Evolutionary conservation across 1,140 invertebrate genomes (phyloP).

Genomic region (Drosophila nebulosa): DNA sequence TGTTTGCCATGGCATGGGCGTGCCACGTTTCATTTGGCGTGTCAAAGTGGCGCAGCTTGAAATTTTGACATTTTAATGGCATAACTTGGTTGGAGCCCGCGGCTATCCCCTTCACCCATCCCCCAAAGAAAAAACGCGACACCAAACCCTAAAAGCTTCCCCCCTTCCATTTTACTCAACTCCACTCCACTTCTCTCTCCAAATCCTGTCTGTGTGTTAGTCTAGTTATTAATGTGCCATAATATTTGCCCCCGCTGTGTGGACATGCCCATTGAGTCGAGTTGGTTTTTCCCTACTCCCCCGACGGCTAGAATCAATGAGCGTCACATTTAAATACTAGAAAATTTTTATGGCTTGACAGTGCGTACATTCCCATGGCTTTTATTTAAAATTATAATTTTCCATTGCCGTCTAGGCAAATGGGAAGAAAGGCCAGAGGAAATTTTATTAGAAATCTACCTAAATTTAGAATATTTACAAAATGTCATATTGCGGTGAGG

Average conservation of each 20-base stretch:
- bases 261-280: not conserved
- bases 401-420: not conserved
- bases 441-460: not conserved
- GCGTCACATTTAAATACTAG: conserved; percentile 41
- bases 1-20: conserved; percentile 36
- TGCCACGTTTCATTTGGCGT: conserved; percentile 62
- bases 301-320: conserved; percentile 6
- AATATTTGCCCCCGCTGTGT: conserved; percentile 35
- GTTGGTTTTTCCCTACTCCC: not conserved
- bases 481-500: not conserved
- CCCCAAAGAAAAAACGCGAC: not conserved
- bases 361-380: not conserved
- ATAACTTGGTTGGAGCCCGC: conserved; percentile 32
- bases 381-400: conserved; percentile 33
- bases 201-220: not conserved
- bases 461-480: not conserved
- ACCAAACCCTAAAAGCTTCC: not conserved
- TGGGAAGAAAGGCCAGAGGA: not conserved
- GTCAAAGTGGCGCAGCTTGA: conserved; percentile 58
- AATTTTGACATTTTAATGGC: conserved; percentile 68
- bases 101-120: conserved; percentile 1
- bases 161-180: too few species aligned
- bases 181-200: not conserved
- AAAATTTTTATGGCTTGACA: conserved; percentile 12
- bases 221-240: conserved; percentile 63